Base-by-base conservation (phyloP, 2,888 invertebrate species). In the Drosophila buzzatii region DNA sequence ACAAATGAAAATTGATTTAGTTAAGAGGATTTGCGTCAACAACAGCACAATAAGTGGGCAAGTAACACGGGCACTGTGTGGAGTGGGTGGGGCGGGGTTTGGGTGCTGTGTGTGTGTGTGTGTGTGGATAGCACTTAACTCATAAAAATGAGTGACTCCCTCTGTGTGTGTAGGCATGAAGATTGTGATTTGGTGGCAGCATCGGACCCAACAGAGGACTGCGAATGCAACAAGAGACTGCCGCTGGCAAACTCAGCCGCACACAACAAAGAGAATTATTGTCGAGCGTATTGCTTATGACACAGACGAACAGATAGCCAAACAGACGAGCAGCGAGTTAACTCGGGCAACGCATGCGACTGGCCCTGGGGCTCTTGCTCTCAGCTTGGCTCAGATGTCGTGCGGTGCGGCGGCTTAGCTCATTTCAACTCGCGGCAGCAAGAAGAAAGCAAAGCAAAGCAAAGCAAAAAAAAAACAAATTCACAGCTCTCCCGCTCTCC, bases 11-110 rank as follows among this genome's bases (percentile, higher is more conserved):
- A 85, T 85, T 85, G 90, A 85, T 85, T 85, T 85, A 85, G 88
- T 89, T 85, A 90, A 85, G 85, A 85, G 85, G 85, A 85, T 85
- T 85, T 85, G 88, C 88, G 85, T 89, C 85, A 90, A 88, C 88
- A 85, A 88, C 85, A 85, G 88, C 76, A 85, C 85, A 89, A 88
- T 88, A 87, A 85, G 89, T 85, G 85, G 85, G 77, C 70, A 84
- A 84, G 88, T 73, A 82, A 69, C 84, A 85, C 67, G 72, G 72
- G 69, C 75, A 77, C 65, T 70, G 65, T 49, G 57, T 5, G 27
- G 65, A 49, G 57, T 27, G 27, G 27, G 3, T 23, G 23, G 23
- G 23, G 27, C 4, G 27, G 27, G 27, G 5, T 5, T 0, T 5
- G 27, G 56, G 47, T 65, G 79, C 69, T 71, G 70, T 81, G 70